Percentiles rank a stretch among this genome's conserved stretches.
Evolutionary conservation across 2,888 invertebrate species (phyloP).

Genomic region (Empis stercorea): DNA sequence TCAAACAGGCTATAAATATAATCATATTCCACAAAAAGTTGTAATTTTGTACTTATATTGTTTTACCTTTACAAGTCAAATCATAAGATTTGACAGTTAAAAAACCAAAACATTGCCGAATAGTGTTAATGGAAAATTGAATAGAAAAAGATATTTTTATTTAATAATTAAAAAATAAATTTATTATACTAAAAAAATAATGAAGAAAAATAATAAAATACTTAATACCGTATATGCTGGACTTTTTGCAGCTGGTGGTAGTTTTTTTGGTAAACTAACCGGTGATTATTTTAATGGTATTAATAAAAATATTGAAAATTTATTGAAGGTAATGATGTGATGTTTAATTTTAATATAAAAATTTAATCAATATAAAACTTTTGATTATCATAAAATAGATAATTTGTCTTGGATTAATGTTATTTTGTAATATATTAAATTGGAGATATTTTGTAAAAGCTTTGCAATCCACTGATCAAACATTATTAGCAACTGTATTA

Average conservation of each 20-base stretch:
- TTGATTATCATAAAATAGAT: constrained; percentile 17
- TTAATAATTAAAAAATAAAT: too few species aligned
- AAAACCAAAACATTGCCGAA: too few species aligned
- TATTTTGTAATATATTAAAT: constrained; percentile 42
- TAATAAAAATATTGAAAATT: background rate
- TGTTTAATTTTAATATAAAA: background rate
- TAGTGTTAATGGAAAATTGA: too few species aligned
- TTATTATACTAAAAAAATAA: too few species aligned
- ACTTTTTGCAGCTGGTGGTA: constrained; percentile 42
- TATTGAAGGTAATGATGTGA: background rate
- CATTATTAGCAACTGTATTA: constrained; percentile 44
- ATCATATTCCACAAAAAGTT: too few species aligned
- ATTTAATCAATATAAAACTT: too few species aligned
- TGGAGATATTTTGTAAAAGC: constrained; percentile 47
- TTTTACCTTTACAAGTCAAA: too few species aligned
- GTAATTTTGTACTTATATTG: too few species aligned
- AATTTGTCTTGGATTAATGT: constrained; percentile 39
- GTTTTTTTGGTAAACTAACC: constrained; percentile 44
- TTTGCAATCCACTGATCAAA: constrained; percentile 44
- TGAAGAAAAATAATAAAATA: constrained; percentile 5
- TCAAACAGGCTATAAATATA: too few species aligned
- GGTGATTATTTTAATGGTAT: constrained; percentile 13
- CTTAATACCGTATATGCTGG: constrained; percentile 39
- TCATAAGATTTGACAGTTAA: too few species aligned
- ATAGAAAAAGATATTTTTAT: too few species aligned